Evolutionary conservation across 1,140 invertebrate genomes (phyloP), one percentile per base, ranked within the genome.

Genomic region (Drosophila yakuba): DNA sequence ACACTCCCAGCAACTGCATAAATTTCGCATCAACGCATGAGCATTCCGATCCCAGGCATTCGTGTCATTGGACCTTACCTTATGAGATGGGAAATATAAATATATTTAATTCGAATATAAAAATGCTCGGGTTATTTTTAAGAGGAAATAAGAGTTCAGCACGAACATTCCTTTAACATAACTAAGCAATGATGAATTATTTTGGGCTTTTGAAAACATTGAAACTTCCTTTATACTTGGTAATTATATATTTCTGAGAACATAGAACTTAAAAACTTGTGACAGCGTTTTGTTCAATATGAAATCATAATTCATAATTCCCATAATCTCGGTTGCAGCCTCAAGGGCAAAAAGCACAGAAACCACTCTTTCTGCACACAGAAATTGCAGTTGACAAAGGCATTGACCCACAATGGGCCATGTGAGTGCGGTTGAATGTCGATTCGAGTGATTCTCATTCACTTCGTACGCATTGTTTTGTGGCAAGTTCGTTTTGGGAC

Each of bases 21-120:
- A 78, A 74, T 80, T 57, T 67, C 28, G 47, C 44, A 74, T 55
- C 61, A 75, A 25, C 32, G n/a, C 39, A 38, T 41, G 57, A 32
- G 14, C 17, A 36, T 32, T 32, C 20, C 17, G 15, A 32, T 32
- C 14, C 7, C 15, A 48, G 45, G 28, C 66, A 35, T 73, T 60
- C 60, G 73, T 75, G 73, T 76, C 73, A 76, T 55, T 66, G 73
- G 72, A 76, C 73, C 73, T 66, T 75, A 41, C 41, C 48, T 61
- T 60, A 20, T 62, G 17, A 48, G 41, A 14, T 52, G 56, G 41
- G 20, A 36, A 57, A 23, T 35, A 44, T 28, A 48, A 32, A 32
- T 32, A 32, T 12, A 51, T 32, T 15, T 32, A 32, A 35, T 5
- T 11, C 2, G 32, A 32, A 15, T 32, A 32, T 15, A 50, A 8